These are phyloP conservation scores for Nasonovia ribisnigri DNA, from an alignment of 2,888 invertebrate species.

Conservation along the genomic window DNA sequence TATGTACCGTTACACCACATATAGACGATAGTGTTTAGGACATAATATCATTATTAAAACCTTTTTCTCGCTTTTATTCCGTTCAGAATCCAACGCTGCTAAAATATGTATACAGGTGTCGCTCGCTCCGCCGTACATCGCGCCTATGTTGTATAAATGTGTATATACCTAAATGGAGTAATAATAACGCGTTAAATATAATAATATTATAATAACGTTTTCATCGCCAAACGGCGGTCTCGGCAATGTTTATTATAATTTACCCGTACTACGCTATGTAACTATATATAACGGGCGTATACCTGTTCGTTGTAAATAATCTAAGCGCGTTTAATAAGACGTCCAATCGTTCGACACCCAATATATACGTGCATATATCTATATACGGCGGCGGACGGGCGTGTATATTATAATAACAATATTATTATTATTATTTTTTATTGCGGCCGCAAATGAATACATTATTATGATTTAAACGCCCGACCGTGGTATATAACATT, in stretches of 20 bases:
- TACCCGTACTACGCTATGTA: neutral
- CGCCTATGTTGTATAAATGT: neutral
- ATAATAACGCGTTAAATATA: neutral
- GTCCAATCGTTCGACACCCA: conserved; percentile 19
- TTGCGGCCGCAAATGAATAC: neutral
- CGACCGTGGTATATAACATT: neutral
- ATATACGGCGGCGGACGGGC: neutral
- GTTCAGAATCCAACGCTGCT: neutral
- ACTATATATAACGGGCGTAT: neutral
- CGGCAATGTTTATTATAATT: neutral
- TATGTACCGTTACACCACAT: conserved; percentile 20
- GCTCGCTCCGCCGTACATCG: neutral
- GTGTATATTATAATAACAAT: neutral
- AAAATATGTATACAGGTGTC: conserved; percentile 3
- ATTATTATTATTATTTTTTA: neutral
- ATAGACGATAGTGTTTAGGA: neutral
- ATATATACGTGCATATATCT: neutral
- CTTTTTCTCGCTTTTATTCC: neutral
- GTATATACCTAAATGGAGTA: neutral
- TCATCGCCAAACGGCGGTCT: conserved; percentile 15
- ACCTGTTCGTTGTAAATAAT: conserved; percentile 5
- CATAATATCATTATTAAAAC: neutral
- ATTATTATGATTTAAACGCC: conserved; percentile 27
- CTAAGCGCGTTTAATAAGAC: conserved; percentile 22
- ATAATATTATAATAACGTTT: neutral